Percentiles rank a stretch among this genome's conserved stretches.
phyloP scores from a whole-genome alignment of 2,888 invertebrate species.

The Diadegma fenestrale region DNA sequence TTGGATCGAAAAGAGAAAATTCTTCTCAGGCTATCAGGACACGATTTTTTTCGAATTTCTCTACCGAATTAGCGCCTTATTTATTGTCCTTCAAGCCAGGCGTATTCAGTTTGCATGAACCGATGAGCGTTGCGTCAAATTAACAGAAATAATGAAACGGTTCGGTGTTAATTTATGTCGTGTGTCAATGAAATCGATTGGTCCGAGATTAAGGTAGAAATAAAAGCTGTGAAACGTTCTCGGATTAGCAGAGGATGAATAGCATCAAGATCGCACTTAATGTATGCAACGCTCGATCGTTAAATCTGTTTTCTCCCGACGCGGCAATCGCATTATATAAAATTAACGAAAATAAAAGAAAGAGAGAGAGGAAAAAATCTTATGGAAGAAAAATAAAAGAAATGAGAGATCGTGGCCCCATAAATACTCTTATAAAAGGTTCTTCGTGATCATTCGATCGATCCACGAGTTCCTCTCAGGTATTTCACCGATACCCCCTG shows the following conservation, averaged over 20 bases:
- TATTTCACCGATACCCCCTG: slow-evolving; percentile 48
- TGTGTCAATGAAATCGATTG: background rate
- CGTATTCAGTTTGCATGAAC: background rate
- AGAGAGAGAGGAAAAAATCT: slow-evolving; percentile 11
- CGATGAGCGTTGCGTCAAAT: background rate
- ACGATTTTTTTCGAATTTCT: background rate
- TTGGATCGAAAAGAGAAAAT: background rate
- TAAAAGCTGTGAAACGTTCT: slow-evolving; percentile 1
- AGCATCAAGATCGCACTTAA: slow-evolving; percentile 13
- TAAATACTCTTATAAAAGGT: slow-evolving; percentile 68
- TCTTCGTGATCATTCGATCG: slow-evolving; percentile 69
- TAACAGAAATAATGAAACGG: background rate
- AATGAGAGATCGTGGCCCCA: slow-evolving; percentile 63
- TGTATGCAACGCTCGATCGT: background rate
- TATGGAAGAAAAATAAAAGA: slow-evolving; percentile 18
- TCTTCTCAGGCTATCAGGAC: background rate
- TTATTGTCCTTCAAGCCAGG: background rate
- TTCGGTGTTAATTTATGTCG: background rate
- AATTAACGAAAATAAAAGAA: slow-evolving; percentile 37
- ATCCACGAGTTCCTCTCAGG: slow-evolving; percentile 54
- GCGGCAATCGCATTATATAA: slow-evolving; percentile 62
- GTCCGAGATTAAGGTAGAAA: background rate
- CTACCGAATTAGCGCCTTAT: background rate
- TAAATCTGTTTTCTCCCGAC: slow-evolving; percentile 28
- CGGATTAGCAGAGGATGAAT: slow-evolving; percentile 15